phyloP scores from a whole-genome alignment of 2,113 vertebrate species.

The Amia ocellicauda region DNA sequence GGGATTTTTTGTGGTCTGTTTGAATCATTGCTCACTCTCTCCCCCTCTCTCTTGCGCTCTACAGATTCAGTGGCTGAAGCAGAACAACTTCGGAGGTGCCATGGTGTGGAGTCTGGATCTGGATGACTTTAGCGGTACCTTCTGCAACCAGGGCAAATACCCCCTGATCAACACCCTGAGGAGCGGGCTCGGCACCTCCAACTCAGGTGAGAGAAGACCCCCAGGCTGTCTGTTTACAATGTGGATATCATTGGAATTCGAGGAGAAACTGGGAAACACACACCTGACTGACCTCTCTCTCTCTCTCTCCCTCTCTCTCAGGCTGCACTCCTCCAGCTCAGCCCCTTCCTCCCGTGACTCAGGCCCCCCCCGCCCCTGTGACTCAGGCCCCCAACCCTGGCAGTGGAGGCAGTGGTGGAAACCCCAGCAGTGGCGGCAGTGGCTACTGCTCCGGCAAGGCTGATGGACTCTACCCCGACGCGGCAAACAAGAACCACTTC shows the following conservation, averaged over 20 bases:
- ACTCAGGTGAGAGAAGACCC: constrained; percentile 21
- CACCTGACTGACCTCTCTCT: neutral
- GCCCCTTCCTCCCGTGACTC: constrained; percentile 37
- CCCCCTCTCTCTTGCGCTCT: neutral
- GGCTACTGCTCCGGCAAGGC: constrained; percentile 65
- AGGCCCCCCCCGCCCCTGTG: constrained; percentile 22
- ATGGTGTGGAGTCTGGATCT: constrained; percentile 62
- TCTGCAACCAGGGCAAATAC: constrained; percentile 60
- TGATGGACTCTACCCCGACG: constrained; percentile 58
- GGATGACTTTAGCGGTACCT: constrained; percentile 63
- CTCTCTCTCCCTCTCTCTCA: constrained; percentile 37
- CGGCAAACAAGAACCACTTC: constrained; percentile 53
- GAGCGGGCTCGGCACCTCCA: constrained; percentile 43
- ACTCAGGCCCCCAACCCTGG: neutral
- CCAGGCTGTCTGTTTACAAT: neutral
- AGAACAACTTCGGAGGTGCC: constrained; percentile 56
- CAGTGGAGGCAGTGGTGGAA: neutral
- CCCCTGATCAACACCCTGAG: constrained; percentile 60
- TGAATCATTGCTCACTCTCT: neutral
- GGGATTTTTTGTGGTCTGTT: neutral
- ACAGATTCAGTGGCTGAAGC: constrained; percentile 53
- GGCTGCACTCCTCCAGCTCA: constrained; percentile 29
- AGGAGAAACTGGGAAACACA: neutral
- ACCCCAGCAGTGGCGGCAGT: constrained; percentile 30
- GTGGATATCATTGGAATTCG: neutral